Conservation (phyloP, 2,888 invertebrate genomes). For the Drosophila affinis region DNA sequence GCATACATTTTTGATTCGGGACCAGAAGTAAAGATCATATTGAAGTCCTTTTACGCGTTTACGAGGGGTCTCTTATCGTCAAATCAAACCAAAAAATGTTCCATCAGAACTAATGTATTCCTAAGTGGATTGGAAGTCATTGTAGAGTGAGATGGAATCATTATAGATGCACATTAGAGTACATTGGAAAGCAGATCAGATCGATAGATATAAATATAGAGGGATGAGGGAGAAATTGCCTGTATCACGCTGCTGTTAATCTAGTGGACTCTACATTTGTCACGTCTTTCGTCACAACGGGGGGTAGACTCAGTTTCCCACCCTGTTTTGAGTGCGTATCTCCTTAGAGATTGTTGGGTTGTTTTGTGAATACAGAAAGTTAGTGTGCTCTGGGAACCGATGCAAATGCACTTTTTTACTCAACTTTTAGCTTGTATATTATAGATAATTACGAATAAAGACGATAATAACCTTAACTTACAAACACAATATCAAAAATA, state of each 20-base stretch:
- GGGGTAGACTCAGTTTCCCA: conserved; percentile 4
- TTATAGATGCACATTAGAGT: conserved; percentile 39
- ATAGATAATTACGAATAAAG: too few relatives aligned
- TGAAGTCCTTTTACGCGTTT: too few relatives aligned
- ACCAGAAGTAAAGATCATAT: too few relatives aligned
- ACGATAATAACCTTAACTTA: too few relatives aligned
- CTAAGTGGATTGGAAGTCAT: conserved; percentile 52
- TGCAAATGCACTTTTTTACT: too few relatives aligned
- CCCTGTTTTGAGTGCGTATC: conserved; percentile 2
- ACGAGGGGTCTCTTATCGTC: too few relatives aligned
- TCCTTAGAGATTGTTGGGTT: conserved; percentile 11
- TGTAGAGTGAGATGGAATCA: conserved; percentile 19
- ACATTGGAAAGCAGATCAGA: not conserved
- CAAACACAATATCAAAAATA: too few relatives aligned
- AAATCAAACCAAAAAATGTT: conserved; percentile 8
- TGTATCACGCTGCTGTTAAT: conserved; percentile 41
- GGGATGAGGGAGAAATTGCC: not conserved
- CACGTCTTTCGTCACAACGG: conserved; percentile 45
- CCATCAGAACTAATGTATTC: conserved; percentile 53
- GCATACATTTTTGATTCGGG: too few relatives aligned
- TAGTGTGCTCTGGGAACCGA: too few relatives aligned
- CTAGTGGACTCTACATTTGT: conserved; percentile 58
- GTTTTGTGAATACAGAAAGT: conserved; percentile 27
- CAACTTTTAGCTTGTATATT: too few relatives aligned
- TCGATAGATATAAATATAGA: not conserved